Conservation (phyloP, 1,140 invertebrate genomes). For the Drosophila insularis region DNA sequence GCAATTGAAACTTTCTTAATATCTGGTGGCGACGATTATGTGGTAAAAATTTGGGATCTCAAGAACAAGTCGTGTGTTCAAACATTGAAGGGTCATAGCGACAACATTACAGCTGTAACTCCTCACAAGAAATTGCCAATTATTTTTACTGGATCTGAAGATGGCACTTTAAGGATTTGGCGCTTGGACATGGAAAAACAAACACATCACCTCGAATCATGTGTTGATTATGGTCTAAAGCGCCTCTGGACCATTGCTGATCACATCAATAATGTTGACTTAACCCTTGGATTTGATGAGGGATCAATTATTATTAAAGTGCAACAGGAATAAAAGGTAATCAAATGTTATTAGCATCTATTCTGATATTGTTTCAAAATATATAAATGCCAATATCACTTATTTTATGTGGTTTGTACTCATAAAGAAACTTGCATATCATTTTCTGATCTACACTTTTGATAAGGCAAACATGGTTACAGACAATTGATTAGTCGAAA, state of each 20-base stretch:
- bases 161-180: constrained; percentile 98
- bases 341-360: background rate
- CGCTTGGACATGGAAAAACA: constrained; percentile 89
- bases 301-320: constrained; percentile 99
- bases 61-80: constrained; percentile 99
- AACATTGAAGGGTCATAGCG: constrained; percentile 97
- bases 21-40: constrained; percentile 98
- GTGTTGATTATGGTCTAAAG: constrained; percentile 98
- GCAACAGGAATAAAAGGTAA: background rate
- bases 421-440: too few species aligned
- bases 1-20: constrained; percentile 99
- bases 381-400: too few species aligned
- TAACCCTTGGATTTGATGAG: constrained; percentile 98
- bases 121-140: constrained; percentile 99
- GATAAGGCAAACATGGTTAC: too few species aligned
- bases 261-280: constrained; percentile 93
- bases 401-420: too few species aligned
- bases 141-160: constrained; percentile 98
- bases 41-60: constrained; percentile 99
- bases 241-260: constrained; percentile 98
- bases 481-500: too few species aligned
- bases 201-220: constrained; percentile 97
- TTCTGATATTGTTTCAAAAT: too few species aligned
- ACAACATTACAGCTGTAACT: constrained; percentile 95
- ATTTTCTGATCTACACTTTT: too few species aligned